Evolutionary conservation across 2,888 invertebrate genomes (phyloP), one percentile per base, ranked within the genome.

Genomic region (Atethmia centrago): DNA sequence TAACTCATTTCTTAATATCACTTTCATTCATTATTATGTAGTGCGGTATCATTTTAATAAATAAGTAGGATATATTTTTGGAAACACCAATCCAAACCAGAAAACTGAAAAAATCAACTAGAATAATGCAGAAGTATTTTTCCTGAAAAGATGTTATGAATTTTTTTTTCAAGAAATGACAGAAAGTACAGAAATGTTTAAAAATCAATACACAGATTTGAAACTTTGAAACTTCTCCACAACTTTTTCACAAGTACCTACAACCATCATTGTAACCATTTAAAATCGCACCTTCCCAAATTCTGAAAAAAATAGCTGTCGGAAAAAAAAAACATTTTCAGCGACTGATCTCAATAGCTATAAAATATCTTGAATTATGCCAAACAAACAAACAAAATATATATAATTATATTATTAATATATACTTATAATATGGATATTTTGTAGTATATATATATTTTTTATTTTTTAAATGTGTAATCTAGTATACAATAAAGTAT

Each of bases 1-100:
- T 56, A 73, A 79, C 25, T 25, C 64, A 79, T 67, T 79, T 67
- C 66, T 56, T 28, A 56, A 40, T 51, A 56, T 55, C 53, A 70
- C 36, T 49, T 69, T 77, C 25, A 31, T 58, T 61, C 1, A 25
- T 65, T 36, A 59, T 68, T 47, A 62, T 10, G 45, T 49, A 16
- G 9, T 7, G 19, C 10, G 14, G 21, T n/a, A 19, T 28, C 2
- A 14, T 49, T 74, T 42, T 36, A 53, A 59, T 59, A 31, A 53
- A 55, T 59, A n/a, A 40, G 10, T 51, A 58, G 12, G 25, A n/a
- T 9, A 3, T 40, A 0, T 47, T 47, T 36, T 36, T 36, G 36
- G 36, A 36, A 36, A 36, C 7, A 36, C 36, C 4, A 49, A 9
- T 1, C 1, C 3, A 10, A 49, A n/a, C 9, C 3, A 3, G 9